Base-by-base conservation (phyloP, 2,888 invertebrate genomes). In the Drosophila colorata region DNA sequence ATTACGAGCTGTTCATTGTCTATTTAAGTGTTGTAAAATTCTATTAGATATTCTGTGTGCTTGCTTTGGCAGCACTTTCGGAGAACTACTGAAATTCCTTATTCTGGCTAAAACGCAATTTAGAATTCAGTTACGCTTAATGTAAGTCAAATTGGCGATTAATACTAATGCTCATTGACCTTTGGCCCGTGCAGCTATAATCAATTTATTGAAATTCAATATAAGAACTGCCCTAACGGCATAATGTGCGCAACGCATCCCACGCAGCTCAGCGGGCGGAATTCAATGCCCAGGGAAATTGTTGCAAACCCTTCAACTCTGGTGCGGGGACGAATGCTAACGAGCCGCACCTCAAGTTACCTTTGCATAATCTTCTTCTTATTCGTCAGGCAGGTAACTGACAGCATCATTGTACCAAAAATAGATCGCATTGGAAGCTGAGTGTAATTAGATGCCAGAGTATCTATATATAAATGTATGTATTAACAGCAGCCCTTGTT, bases 291-390 rank as follows among this genome's bases (percentile, higher is more conserved):
- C 49, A 47, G 60, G 28, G 53, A 79, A 66, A 73, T 60, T 60
- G 33, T 61, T 48, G 38, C 23, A 40, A 59, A 49, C 69, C 64
- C 53, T 44, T 52, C 37, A 35, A 6, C 40, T 46, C 16, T 14
- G 8, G 16, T 46, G 6, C 18, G 23, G 13, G 16, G 35, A 28
- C 31, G 16, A 66, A 25, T 33, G 51, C 46, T 69, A 67, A 82
- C 65, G 61, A 79, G 80, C 52, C 47, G 48, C 65, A 52, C 65
- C 69, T 82, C 84, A 43, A 48, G 44, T 70, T 83, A 52, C 76
- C 37, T 41, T 44, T 55, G 44, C 41, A 47, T 38, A 43, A 23
- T 41, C 43, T 40, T 51, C 20, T 47, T 49, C 46, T 60, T 63
- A 28, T 28, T 33, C 40, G 55, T 38, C 68, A 67, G 73, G 33